Evolutionary conservation across 2,113 vertebrate species (phyloP), one percentile per base, ranked within the genome.

Genomic region (Mirza zaza): DNA sequence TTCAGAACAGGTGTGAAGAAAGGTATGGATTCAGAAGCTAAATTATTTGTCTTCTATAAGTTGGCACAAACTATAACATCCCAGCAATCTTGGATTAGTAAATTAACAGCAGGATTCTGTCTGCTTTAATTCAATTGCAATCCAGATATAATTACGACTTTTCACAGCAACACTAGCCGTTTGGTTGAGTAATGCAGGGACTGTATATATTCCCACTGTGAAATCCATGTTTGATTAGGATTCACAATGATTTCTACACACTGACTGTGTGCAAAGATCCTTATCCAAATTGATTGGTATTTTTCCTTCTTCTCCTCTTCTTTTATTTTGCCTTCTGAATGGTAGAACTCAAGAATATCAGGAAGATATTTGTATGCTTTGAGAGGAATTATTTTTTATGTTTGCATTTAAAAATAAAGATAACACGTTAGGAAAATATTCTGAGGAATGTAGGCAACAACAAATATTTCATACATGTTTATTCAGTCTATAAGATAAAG

Each of bases 171-270:
- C 42, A n/a, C 77, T 48, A 85, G 20, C 45, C 25, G 18, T 95
- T 67, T 96, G 36, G 65, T 87, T 91, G 91, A 92, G 70, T 80
- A 87, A 50, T 79, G 10, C 34, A 68, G 32, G 52, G 52, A 36
- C 36, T 86, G 36, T 92, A 52, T 59, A 48, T 79, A 77, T 90
- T 93, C 96, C 86, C 84, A 68, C 70, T 77, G 87, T 83, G 85
- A 96, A 92, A 96, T 95, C 89, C 75, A 12, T 68, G 17, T 73
- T 82, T 94, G 93, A 97, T 83, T 70, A 97, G 36, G 75, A 91
- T 85, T 87, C 67, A 36, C 11, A 90, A 88, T 61, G 36, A 94
- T 97, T 97, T 98, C 68, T 57, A 7, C 73, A 87, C 32, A 7
- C 25, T 81, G 96, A 36, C 63, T 57, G 63, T 77, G 42, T 39